Evolutionary conservation across 2,888 invertebrate genomes (phyloP).

Genomic region (Tenthredo distinguenda): DNA sequence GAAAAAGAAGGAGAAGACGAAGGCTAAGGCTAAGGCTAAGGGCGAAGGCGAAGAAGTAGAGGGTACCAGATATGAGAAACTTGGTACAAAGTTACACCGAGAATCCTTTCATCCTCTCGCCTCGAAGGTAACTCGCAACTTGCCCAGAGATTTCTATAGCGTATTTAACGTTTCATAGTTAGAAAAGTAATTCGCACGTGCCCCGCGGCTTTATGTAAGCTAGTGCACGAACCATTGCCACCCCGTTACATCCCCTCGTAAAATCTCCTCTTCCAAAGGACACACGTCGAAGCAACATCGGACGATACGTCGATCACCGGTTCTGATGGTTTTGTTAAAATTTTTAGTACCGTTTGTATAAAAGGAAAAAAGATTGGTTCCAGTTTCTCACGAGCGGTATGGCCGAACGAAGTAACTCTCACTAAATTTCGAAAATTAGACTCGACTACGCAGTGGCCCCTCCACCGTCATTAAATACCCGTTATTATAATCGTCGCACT

Average conservation of each 20-base stretch:
- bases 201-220: slow-evolving; percentile 14
- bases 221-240: neutral
- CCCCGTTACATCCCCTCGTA: neutral
- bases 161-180: slow-evolving; percentile 46
- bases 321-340: no score
- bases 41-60: neutral
- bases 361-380: neutral
- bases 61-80: slow-evolving; percentile 27
- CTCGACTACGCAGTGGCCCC: neutral
- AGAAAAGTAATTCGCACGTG: slow-evolving; percentile 40
- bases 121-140: neutral
- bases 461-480: slow-evolving; percentile 3
- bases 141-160: slow-evolving; percentile 41
- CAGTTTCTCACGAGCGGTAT: neutral
- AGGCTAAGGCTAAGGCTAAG: neutral
- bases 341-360: no score
- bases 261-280: neutral
- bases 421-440: neutral
- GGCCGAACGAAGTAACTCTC: neutral
- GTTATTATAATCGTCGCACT: slow-evolving; percentile 15
- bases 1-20: neutral
- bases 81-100: slow-evolving; percentile 24
- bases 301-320: neutral
- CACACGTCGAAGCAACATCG: neutral
- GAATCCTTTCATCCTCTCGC: slow-evolving; percentile 32